A percentile compares a stretch with the other conserved stretches of the same genome.
These are phyloP conservation scores for Drosophila paramelanica DNA, from an alignment of 2,888 invertebrate species.

Conservation along the genomic window DNA sequence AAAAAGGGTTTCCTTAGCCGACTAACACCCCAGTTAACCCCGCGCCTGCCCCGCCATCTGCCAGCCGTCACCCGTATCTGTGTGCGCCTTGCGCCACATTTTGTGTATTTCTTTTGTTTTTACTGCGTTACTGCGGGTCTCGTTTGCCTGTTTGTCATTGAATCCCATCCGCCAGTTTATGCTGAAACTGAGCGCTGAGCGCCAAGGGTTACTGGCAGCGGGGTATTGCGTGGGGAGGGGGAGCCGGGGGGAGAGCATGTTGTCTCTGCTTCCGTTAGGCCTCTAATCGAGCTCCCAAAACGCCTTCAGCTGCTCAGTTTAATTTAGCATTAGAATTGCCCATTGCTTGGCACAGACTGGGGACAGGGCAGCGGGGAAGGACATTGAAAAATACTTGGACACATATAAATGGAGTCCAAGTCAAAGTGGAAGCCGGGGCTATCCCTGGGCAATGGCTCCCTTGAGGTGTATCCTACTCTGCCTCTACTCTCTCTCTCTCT, in stretches of 20 bases:
- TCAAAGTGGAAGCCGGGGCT: slow-evolving; percentile 40
- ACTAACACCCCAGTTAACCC: background rate
- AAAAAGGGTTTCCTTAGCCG: slow-evolving; percentile 44
- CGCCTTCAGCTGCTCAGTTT: slow-evolving; percentile 62
- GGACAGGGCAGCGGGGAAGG: background rate
- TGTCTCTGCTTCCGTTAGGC: slow-evolving; percentile 49
- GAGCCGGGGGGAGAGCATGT: background rate
- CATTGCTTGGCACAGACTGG: background rate
- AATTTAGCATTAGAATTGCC: slow-evolving; percentile 60
- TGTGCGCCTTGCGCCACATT: slow-evolving; percentile 19
- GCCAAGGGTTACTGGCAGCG: background rate
- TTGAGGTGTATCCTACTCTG: slow-evolving; percentile 18
- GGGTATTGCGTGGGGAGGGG: background rate
- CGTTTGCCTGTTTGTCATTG: slow-evolving; percentile 47
- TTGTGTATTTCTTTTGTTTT: slow-evolving; percentile 39
- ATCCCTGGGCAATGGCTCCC: slow-evolving; percentile 26
- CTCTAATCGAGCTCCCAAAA: slow-evolving; percentile 61
- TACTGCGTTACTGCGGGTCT: slow-evolving; percentile 35
- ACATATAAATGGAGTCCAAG: slow-evolving; percentile 56
- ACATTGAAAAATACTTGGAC: slow-evolving; percentile 59
- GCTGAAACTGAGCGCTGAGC: slow-evolving; percentile 16
- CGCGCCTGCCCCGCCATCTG: too few species aligned
- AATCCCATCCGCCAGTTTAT: slow-evolving; percentile 21
- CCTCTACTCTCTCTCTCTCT: background rate
- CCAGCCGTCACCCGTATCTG: slow-evolving; percentile 24